Evolutionary conservation across 2,888 invertebrate species (phyloP), one percentile per base, ranked within the genome.

Genomic region (Meganola albula): DNA sequence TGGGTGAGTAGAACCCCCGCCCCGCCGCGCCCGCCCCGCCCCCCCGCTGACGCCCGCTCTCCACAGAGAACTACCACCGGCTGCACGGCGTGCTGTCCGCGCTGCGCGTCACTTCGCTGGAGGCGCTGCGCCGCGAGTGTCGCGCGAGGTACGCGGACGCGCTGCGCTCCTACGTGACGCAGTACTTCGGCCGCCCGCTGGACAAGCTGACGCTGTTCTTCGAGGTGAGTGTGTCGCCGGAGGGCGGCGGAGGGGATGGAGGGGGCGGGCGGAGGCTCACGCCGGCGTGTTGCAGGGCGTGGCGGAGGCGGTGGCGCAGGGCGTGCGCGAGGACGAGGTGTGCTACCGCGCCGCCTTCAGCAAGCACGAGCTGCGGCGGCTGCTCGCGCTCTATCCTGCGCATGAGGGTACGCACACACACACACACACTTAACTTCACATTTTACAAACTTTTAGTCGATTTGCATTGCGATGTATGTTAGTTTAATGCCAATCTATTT

Each of bases 281-380:
- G 7, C 1, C 11, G 8, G 11, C 10, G 12, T 24, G 28, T 18
- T 21, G 37, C 55, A 70, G 76, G 97, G 98, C 28, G 97, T 99
- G 32, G 93, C 97, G 78, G 93, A 92, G 44, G 94, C 95, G 70
- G 96, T 99, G 42, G 93, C 94, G 31, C 92, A 93, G 63, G 99
- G 99, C 32, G 96, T 97, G 27, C 97, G 97, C 72, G 95, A 96
- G 67, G 96, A 97, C 23, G 99, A 99, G 88, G 96, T 99, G 33
- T 96, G 98, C 66, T 99, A 96, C 87, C 98, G 99, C 85, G 91
- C 97, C 84, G 97, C 97, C 20, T 99, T 94, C 82, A 97, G 96
- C 71, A 97, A 98, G 83, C 96, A 97, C 80, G 98, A 99, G 84
- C 88, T 99, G 53, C 90, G 97, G 35, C 95, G 97, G 76, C 95